Percentiles rank a stretch among this genome's conserved stretches.
These are phyloP conservation scores for Dicentrarchus labrax DNA, from an alignment of 2,113 vertebrate genomes.

Conservation along the genomic window DNA sequence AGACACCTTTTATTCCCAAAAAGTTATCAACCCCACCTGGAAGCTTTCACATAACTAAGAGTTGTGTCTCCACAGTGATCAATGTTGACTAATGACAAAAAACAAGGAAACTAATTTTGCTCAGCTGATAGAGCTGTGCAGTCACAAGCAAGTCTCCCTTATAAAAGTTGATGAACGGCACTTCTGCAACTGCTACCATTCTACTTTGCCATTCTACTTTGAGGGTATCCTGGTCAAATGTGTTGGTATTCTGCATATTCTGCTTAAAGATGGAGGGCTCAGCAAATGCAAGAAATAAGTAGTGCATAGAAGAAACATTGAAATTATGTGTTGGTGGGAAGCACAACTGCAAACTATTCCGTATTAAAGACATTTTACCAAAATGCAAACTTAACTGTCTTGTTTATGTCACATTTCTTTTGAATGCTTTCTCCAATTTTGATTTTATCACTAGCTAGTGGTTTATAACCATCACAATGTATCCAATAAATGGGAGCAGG, in stretches of 20 bases:
- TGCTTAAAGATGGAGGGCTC: not conserved
- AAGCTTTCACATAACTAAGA: not conserved
- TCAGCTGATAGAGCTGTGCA: not conserved
- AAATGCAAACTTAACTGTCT: slow-evolving; percentile 14
- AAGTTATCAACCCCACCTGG: not conserved
- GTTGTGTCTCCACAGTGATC: not conserved
- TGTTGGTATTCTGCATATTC: not conserved
- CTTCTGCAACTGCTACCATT: not conserved
- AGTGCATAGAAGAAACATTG: too few relatives aligned
- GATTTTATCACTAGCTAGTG: not conserved
- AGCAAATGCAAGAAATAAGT: not conserved
- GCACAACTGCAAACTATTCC: not conserved
- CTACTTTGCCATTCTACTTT: not conserved
- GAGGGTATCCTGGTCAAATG: too few relatives aligned
- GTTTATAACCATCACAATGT: slow-evolving; percentile 7
- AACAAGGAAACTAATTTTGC: not conserved
- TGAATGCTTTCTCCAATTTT: slow-evolving; percentile 7
- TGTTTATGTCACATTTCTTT: slow-evolving; percentile 22
- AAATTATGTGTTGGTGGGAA: too few relatives aligned
- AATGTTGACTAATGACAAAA: not conserved
- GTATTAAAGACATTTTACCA: not conserved
- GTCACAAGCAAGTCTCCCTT: too few relatives aligned
- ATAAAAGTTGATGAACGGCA: not conserved
- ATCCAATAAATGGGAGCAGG: slow-evolving; percentile 17
- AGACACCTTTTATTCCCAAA: not conserved